A percentile compares a stretch with the other conserved stretches of the same genome.
Conservation (phyloP, 2,113 vertebrate species). For the Dipodomys ordii region DNA sequence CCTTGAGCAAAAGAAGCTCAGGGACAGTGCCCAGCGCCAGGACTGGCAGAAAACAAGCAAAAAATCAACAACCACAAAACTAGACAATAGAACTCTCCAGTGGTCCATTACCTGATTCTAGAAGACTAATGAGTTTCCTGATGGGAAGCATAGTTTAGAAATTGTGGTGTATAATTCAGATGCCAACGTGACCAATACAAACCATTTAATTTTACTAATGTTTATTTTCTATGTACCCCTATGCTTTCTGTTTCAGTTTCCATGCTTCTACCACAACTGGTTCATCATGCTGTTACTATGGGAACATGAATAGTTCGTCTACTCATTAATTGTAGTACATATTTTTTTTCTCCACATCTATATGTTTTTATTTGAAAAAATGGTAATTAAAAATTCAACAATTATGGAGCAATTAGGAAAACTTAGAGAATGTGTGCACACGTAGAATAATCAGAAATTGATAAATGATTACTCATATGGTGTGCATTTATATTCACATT, state of each 20-base stretch:
- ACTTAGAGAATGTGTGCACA: neutral
- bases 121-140: neutral
- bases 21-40: too few relatives aligned
- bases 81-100: neutral
- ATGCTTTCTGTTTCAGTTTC: conserved; percentile 35
- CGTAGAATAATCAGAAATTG: neutral
- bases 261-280: conserved; percentile 35
- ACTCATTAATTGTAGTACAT: conserved; percentile 28
- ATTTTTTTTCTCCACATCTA: neutral
- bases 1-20: too few relatives aligned
- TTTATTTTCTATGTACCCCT: neutral
- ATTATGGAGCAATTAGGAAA: neutral
- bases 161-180: neutral
- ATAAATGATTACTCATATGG: neutral
- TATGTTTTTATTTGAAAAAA: conserved; percentile 16
- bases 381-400: neutral
- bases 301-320: conserved; percentile 40
- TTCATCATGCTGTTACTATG: conserved; percentile 62
- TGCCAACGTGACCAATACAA: neutral
- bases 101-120: neutral
- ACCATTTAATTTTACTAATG: conserved; percentile 41
- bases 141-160: neutral
- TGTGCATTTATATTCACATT: neutral
- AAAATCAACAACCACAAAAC: neutral
- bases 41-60: too few relatives aligned